phyloP scores from a whole-genome alignment of 2,113 vertebrate genomes.

The Myocastor coypus region DNA sequence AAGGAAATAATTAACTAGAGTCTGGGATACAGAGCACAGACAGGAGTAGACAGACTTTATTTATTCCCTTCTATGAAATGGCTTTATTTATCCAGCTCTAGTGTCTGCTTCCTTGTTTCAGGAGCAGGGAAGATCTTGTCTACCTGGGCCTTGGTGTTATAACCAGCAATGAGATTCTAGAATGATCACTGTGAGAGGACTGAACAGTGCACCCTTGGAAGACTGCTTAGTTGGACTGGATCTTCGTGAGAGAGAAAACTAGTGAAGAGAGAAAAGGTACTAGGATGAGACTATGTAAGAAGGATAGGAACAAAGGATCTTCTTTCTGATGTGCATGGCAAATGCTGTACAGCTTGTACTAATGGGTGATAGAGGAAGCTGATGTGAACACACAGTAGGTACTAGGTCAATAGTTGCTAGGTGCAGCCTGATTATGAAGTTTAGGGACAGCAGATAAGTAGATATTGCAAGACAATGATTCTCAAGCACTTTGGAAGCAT shows the following conservation, averaged over 20 bases:
- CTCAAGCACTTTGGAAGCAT: not conserved
- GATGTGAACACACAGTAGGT: not conserved
- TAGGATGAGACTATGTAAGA: not conserved
- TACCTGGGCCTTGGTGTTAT: not conserved
- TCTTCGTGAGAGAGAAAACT: not conserved
- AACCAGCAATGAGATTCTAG: not conserved
- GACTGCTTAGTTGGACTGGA: not conserved
- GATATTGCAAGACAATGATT: not conserved
- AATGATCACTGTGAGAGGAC: not conserved
- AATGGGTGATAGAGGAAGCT: not conserved
- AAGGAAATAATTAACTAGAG: not conserved
- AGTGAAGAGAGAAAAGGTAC: not conserved
- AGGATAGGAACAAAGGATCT: not conserved
- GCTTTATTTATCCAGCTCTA: not conserved
- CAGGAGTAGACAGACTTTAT: not conserved
- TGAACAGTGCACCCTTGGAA: not conserved
- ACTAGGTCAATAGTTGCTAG: not conserved
- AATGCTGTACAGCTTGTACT: not conserved
- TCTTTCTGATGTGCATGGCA: fast-evolving
- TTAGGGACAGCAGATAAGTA: not conserved
- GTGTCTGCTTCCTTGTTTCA: not conserved
- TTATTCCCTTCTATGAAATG: not conserved
- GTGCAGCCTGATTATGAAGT: not conserved
- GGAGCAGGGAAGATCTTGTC: not conserved
- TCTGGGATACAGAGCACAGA: not conserved